Conservation (phyloP, 2,888 invertebrate genomes). For the Ommatoiulus sabulosus region DNA sequence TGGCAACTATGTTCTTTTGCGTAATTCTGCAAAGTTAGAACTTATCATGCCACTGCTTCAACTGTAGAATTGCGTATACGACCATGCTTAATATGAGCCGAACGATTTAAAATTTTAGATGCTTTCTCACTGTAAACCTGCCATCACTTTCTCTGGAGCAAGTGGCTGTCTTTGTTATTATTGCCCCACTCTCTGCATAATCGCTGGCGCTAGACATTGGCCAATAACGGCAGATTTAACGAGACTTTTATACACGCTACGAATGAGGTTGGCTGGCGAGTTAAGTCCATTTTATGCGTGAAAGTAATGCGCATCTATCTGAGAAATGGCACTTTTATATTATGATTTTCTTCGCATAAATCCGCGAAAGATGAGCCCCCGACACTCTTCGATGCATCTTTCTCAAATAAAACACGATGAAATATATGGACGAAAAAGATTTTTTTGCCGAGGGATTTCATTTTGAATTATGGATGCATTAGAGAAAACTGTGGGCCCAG, state of each 20-base stretch:
- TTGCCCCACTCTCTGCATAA: neutral
- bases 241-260: conserved; percentile 1
- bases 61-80: too few relatives aligned
- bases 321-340: conserved; percentile 31
- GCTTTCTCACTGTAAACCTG: too few relatives aligned
- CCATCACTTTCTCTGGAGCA: neutral
- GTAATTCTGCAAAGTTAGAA: too few relatives aligned
- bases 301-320: conserved; percentile 43
- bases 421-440: conserved; percentile 31
- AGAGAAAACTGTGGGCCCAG: conserved; percentile 17
- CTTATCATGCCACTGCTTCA: too few relatives aligned
- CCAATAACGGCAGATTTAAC: conserved; percentile 6
- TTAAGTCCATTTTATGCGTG: conserved; percentile 43
- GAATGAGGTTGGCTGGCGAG: conserved; percentile 40
- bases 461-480: conserved; percentile 43
- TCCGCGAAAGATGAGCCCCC: conserved; percentile 40
- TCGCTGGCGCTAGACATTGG: neutral
- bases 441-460: conserved; percentile 36
- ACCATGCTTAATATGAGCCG: too few relatives aligned
- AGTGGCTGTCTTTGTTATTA: neutral
- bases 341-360: conserved; percentile 40
- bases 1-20: too few relatives aligned
- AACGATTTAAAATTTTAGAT: too few relatives aligned
- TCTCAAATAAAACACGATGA: conserved; percentile 24
- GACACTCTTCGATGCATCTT: conserved; percentile 43